phyloP scores from a whole-genome alignment of 2,797 vertebrate genomes.

The Chelonia mydas region DNA sequence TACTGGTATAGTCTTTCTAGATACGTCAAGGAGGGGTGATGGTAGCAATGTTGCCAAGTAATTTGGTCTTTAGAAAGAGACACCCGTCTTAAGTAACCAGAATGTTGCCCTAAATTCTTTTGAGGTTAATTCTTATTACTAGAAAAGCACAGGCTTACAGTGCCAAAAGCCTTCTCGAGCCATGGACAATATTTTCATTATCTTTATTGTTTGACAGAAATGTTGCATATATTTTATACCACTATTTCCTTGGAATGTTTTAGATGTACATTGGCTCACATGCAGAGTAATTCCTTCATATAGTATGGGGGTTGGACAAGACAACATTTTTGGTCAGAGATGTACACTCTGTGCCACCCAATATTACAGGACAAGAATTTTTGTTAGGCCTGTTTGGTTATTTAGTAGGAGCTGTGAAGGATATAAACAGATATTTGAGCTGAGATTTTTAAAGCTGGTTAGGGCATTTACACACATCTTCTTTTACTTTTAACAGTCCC shows the following conservation, averaged over 20 bases:
- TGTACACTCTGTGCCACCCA: neutral
- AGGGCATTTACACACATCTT: neutral
- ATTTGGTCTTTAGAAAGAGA: neutral
- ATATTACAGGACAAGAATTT: neutral
- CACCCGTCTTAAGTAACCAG: neutral
- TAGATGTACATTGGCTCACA: neutral
- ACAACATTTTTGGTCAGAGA: neutral
- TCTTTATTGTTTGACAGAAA: neutral
- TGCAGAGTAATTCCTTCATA: neutral
- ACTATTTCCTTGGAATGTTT: neutral
- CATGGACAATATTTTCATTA: neutral
- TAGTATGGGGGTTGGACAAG: neutral
- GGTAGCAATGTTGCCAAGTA: neutral
- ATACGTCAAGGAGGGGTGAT: rapidly evolving
- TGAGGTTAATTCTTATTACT: neutral
- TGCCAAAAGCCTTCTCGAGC: neutral
- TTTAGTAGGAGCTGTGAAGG: neutral
- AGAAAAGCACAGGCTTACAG: neutral
- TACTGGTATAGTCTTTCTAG: neutral
- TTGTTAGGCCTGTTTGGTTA: neutral
- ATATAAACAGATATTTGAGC: neutral
- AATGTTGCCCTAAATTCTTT: neutral
- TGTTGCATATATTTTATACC: neutral
- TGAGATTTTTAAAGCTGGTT: neutral
- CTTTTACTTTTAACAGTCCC: rapidly evolving